Evolutionary conservation across 2,113 vertebrate genomes (phyloP).

Genomic region (Sebastes schlegelii): DNA sequence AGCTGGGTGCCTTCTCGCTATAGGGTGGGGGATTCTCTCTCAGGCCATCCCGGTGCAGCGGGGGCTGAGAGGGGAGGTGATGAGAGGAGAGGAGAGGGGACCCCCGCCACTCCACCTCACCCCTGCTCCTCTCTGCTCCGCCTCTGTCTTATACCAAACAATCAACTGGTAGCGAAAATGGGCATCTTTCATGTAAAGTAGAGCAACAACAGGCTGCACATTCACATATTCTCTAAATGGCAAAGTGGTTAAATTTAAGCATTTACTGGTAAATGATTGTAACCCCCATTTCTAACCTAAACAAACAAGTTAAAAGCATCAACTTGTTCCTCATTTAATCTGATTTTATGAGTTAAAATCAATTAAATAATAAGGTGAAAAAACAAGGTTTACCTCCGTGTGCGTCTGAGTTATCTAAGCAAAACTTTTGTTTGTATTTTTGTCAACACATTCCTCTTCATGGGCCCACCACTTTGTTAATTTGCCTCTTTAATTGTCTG

Average conservation of each 20-base stretch:
- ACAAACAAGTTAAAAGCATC: neutral
- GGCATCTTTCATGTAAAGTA: slow-evolving; percentile 47
- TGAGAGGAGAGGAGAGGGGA: neutral
- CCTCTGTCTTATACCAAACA: slow-evolving; percentile 71
- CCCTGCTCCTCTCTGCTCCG: slow-evolving; percentile 50
- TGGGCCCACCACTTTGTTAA: slow-evolving; percentile 48
- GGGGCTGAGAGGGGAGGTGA: slow-evolving; percentile 10
- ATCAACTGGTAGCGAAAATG: slow-evolving; percentile 72
- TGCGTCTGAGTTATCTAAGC: neutral
- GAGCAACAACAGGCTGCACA: slow-evolving; percentile 36
- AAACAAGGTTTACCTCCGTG: neutral
- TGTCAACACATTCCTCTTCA: slow-evolving; percentile 45
- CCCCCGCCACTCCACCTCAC: slow-evolving; percentile 9
- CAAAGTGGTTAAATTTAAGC: slow-evolving; percentile 9
- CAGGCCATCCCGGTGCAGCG: slow-evolving; percentile 67
- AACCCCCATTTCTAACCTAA: slow-evolving; percentile 5
- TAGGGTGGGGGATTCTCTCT: slow-evolving; percentile 60
- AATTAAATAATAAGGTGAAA: neutral
- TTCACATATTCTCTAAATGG: slow-evolving; percentile 1
- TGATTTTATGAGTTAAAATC: neutral
- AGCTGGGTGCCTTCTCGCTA: slow-evolving; percentile 74
- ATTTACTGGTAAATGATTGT: neutral
- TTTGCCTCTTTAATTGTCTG: slow-evolving; percentile 59
- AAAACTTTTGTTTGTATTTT: neutral
- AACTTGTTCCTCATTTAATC: neutral